Evolutionary conservation across 2,797 vertebrate species (phyloP).

Genomic region (Clarias laeviceps): DNA sequence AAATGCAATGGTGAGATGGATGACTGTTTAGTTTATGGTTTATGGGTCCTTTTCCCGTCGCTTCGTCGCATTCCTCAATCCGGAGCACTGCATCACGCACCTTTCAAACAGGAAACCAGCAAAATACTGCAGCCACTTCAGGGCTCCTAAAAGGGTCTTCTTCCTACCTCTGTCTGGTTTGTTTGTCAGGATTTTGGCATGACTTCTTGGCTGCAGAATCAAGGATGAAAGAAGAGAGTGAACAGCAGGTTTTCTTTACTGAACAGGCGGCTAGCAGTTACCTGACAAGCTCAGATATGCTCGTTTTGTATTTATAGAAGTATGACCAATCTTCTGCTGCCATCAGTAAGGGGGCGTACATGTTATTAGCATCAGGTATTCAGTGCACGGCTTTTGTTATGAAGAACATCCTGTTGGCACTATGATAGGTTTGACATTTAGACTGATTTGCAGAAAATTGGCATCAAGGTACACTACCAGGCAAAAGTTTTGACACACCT

Average conservation of each 20-base stretch:
- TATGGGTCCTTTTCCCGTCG: slow-evolving; percentile 7
- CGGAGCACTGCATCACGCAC: neutral
- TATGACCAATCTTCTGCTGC: slow-evolving; percentile 35
- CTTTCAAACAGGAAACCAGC: slow-evolving; percentile 25
- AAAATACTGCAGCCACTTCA: slow-evolving; percentile 12
- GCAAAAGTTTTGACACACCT: too few species aligned
- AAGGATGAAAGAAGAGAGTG: slow-evolving; percentile 5
- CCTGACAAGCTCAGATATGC: slow-evolving; percentile 25
- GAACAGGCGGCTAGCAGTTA: slow-evolving; percentile 7
- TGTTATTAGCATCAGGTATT: slow-evolving; percentile 38
- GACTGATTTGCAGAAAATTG: neutral
- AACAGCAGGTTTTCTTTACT: slow-evolving; percentile 23
- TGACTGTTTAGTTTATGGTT: slow-evolving; percentile 38
- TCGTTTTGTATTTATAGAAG: slow-evolving; percentile 18
- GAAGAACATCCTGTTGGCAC: slow-evolving; percentile 24
- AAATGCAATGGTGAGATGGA: slow-evolving; percentile 16
- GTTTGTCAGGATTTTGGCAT: slow-evolving; percentile 10
- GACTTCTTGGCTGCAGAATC: slow-evolving; percentile 2
- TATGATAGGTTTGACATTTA: slow-evolving; percentile 27
- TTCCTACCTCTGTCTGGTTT: neutral
- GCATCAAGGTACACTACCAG: too few species aligned
- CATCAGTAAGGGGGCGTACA: neutral
- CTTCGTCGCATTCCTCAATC: slow-evolving; percentile 1
- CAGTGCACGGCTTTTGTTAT: slow-evolving; percentile 8
- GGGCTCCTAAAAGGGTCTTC: slow-evolving; percentile 11